A percentile compares a stretch with the other conserved stretches of the same genome.
Evolutionary conservation across 2,113 vertebrate genomes (phyloP).

Genomic region (Tricholaema leucomelas): DNA sequence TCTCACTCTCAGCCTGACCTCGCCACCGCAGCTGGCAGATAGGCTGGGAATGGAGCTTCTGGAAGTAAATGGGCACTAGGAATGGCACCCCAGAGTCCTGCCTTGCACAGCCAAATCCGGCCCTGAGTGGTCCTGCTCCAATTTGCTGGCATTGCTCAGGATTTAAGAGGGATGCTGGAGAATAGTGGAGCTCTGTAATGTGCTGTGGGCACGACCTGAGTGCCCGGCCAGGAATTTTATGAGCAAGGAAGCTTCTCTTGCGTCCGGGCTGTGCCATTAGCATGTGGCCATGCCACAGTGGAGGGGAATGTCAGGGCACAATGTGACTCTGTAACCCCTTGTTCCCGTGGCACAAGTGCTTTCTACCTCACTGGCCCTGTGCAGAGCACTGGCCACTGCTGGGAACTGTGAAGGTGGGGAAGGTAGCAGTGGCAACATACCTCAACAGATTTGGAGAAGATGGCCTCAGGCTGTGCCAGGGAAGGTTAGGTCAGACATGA

Average conservation of each 20-base stretch:
- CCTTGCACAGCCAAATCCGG: not conserved
- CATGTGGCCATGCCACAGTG: accelerated
- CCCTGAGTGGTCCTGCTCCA: not conserved
- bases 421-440: accelerated
- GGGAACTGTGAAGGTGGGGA: accelerated
- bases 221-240: not conserved
- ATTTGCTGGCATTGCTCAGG: not conserved
- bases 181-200: accelerated
- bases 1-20: not conserved
- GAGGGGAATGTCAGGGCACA: not conserved
- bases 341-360: accelerated
- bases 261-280: not conserved
- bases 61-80: not conserved
- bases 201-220: not conserved
- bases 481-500: not conserved
- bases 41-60: not conserved
- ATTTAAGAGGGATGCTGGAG: not conserved
- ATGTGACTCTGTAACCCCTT: accelerated
- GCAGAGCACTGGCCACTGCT: accelerated
- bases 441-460: not conserved
- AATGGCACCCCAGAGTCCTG: slow-evolving; percentile 42
- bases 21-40: accelerated
- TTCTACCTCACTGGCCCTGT: not conserved
- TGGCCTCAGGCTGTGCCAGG: not conserved
- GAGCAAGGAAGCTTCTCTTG: not conserved